Conservation (phyloP, 1,140 invertebrate genomes). For the Tribolium madens region DNA sequence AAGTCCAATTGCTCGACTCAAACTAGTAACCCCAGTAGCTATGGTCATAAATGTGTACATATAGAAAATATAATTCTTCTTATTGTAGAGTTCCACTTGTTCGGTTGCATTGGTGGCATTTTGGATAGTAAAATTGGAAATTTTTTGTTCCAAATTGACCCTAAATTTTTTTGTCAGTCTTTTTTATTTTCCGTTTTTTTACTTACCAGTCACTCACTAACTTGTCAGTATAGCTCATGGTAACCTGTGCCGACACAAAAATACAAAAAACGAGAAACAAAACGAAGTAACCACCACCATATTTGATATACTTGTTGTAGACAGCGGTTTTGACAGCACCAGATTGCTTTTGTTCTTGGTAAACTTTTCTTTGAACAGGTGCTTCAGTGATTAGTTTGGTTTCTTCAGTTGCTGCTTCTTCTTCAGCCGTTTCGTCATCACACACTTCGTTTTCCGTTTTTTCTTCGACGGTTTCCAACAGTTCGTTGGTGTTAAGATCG, state of each 20-base stretch:
- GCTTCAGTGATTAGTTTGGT: background rate
- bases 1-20: slow-evolving; percentile 63
- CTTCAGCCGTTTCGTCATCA: background rate
- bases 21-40: slow-evolving; percentile 27
- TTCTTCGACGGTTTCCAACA: background rate
- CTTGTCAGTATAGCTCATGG: slow-evolving; percentile 6
- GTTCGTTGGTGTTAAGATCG: slow-evolving; percentile 30
- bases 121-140: slow-evolving; percentile 4
- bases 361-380: slow-evolving; percentile 3
- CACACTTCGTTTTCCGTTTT: slow-evolving; percentile 1
- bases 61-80: background rate
- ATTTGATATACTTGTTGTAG: slow-evolving; percentile 41
- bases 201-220: slow-evolving; percentile 40
- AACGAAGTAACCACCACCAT: background rate
- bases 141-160: slow-evolving; percentile 27
- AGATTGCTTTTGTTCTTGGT: slow-evolving; percentile 34
- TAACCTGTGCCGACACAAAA: slow-evolving; percentile 4
- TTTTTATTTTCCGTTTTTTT: background rate
- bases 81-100: slow-evolving; percentile 8
- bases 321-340: slow-evolving; percentile 24
- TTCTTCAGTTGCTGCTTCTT: background rate
- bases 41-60: slow-evolving; percentile 31
- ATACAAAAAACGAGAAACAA: slow-evolving; percentile 13
- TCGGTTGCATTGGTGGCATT: slow-evolving; percentile 1
- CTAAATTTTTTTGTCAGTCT: background rate